These are phyloP conservation scores for Antitype chi DNA, from an alignment of 2,888 invertebrate species.

Conservation along the genomic window DNA sequence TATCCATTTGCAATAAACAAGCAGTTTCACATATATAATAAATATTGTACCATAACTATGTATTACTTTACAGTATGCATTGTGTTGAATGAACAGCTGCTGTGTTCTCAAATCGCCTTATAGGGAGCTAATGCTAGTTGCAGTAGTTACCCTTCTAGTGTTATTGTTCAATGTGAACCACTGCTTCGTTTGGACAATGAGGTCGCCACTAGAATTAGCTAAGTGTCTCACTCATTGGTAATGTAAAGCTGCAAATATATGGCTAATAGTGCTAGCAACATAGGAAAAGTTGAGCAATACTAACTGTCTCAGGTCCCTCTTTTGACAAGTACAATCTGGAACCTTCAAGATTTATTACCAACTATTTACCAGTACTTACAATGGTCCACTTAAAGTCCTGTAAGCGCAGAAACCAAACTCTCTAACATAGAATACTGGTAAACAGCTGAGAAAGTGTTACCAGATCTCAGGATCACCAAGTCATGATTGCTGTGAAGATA, in stretches of 20 bases:
- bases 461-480: not conserved
- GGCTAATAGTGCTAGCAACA: conserved; percentile 1
- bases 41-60: not conserved
- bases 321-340: not conserved
- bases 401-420: no score
- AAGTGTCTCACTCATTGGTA: not conserved
- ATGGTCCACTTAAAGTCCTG: no score
- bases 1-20: not conserved
- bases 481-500: conserved; percentile 15
- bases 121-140: not conserved
- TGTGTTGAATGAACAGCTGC: not conserved
- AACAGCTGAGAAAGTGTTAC: not conserved
- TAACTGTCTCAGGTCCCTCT: not conserved
- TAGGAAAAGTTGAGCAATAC: not conserved
- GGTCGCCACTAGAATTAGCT: conserved; percentile 27
- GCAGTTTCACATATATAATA: not conserved
- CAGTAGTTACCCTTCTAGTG: conserved; percentile 29
- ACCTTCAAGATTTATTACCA: not conserved
- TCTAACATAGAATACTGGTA: not conserved
- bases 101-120: conserved; percentile 28
- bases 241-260: not conserved
- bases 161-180: conserved; percentile 72
- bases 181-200: conserved; percentile 54
- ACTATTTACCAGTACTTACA: no score
- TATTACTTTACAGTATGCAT: not conserved